phyloP scores from a whole-genome alignment of 2,797 vertebrate genomes.

The Emys orbicularis region DNA sequence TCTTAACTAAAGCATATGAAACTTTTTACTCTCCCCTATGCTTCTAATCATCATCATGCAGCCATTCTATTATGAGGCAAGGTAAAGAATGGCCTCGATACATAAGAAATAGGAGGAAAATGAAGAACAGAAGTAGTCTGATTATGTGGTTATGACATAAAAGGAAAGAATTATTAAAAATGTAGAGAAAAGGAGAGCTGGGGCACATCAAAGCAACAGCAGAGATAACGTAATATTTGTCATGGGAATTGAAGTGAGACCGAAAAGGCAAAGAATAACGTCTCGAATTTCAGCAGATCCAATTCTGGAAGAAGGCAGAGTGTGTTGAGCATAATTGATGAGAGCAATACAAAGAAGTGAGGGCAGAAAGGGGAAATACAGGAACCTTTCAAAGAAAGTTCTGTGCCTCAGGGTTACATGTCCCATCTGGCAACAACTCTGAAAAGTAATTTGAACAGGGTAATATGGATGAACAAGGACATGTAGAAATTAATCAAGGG shows the following conservation, averaged over 20 bases:
- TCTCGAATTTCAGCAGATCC: conserved; percentile 33
- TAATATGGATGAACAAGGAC: conserved; percentile 20
- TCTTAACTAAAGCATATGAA: neutral
- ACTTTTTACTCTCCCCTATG: neutral
- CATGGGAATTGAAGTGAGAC: conserved; percentile 32
- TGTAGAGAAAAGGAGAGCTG: neutral
- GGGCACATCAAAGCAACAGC: conserved; percentile 12
- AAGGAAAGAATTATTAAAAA: conserved; percentile 32
- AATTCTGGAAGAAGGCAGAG: neutral
- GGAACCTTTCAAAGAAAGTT: conserved; percentile 16
- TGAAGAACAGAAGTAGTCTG: neutral
- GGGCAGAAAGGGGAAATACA: neutral
- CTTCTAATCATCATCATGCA: neutral
- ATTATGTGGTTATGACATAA: conserved; percentile 23
- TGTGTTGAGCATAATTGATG: neutral
- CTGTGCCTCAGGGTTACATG: neutral
- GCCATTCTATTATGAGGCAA: neutral
- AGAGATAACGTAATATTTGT: conserved; percentile 41
- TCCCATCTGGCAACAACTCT: conserved; percentile 1
- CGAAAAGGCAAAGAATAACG: conserved; percentile 21
- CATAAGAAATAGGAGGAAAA: neutral
- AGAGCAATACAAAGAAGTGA: conserved; percentile 1
- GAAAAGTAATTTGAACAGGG: neutral
- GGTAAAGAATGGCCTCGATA: neutral
- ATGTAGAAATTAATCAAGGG: conserved; percentile 1